Evolutionary conservation across 2,113 vertebrate genomes (phyloP).

Genomic region (Corydoras sp.): DNA sequence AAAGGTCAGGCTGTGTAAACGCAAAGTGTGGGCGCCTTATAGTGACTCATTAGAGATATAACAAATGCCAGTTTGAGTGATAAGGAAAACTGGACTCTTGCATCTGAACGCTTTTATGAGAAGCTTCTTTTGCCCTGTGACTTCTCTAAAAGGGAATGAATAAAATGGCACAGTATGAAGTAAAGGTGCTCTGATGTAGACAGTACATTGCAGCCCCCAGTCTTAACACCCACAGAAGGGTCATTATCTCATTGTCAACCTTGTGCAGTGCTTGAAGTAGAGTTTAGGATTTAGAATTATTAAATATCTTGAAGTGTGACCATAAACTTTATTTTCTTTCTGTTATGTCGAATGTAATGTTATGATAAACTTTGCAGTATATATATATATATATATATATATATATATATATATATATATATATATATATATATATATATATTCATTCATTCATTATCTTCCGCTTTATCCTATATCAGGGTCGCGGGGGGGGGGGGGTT

Average conservation of each 20-base stretch:
- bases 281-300: neutral
- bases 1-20: constrained; percentile 10
- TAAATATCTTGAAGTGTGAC: no score
- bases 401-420: no score
- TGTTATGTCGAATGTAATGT: no score
- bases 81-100: constrained; percentile 2
- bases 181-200: neutral
- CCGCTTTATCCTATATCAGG: no score
- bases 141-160: neutral
- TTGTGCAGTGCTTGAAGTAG: neutral
- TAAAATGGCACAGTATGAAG: neutral
- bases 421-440: no score
- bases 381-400: no score
- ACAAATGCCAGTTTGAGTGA: constrained; percentile 17
- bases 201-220: neutral
- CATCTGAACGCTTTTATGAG: neutral
- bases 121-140: neutral
- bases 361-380: no score
- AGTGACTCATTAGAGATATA: constrained; percentile 31
- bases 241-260: neutral
- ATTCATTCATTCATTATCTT: no score
- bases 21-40: constrained; percentile 2
- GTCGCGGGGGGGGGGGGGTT: no score
- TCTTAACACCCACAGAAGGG: neutral
- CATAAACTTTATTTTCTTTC: no score